Evolutionary conservation across 1,140 invertebrate genomes (phyloP).

Genomic region (Drosophila kikkawai): DNA sequence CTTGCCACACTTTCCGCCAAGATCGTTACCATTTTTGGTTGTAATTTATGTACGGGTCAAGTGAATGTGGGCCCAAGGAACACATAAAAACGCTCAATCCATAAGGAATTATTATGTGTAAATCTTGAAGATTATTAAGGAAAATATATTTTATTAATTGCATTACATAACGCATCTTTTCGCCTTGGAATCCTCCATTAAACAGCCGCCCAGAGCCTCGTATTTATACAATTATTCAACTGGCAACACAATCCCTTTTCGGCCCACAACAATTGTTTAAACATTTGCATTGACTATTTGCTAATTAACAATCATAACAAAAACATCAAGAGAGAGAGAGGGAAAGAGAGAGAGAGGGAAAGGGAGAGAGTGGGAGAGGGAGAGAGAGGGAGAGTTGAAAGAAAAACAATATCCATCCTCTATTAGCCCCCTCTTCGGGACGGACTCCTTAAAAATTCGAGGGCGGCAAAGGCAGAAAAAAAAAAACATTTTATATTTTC

Average conservation of each 20-base stretch:
- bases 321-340: constrained; percentile 16
- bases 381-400: background rate
- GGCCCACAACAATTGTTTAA: constrained; percentile 47
- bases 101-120: background rate
- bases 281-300: constrained; percentile 65
- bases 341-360: background rate
- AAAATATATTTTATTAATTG: background rate
- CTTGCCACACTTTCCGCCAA: constrained; percentile 17
- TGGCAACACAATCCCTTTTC: constrained; percentile 23
- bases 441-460: background rate
- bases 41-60: constrained; percentile 13
- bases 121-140: background rate
- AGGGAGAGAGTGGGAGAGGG: background rate
- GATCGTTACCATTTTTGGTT: background rate
- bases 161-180: constrained; percentile 3
- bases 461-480: background rate
- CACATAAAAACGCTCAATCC: background rate
- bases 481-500: constrained; percentile 45
- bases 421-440: background rate
- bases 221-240: constrained; percentile 53
- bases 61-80: background rate
- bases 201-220: background rate
- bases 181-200: background rate
- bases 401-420: constrained; percentile 19
- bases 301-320: constrained; percentile 69